Evolutionary conservation across 2,113 vertebrate genomes (phyloP), one percentile per base, ranked within the genome.

Genomic region (Tupaia chinensis): DNA sequence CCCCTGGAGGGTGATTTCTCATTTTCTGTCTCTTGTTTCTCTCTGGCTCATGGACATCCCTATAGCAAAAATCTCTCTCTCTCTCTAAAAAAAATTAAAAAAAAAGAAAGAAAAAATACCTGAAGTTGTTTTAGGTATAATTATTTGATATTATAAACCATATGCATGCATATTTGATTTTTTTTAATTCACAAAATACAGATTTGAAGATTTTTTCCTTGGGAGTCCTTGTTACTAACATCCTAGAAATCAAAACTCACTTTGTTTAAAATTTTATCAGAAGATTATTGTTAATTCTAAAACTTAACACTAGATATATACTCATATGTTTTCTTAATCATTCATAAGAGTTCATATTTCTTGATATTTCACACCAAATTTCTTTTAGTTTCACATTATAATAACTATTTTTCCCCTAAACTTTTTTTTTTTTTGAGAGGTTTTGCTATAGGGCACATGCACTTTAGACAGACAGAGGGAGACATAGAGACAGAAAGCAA

Each of bases 141-240:
- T 53, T 86, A 69, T 89, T 81, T 94, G 72, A 12, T 27, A 88
- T 95, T 86, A 20, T 68, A 82, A 93, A 88, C 3, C 81, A 13
- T 79, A 16, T 76, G 5, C 3, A 56, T 89, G 3, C 25, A 79
- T 91, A 81, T 66, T 86, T 65, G 13, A 60, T 90, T 32, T 70
- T 93, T 58, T 65, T 11, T 4, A 70, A 53, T 91, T 89, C 16
- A 82, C 78, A 86, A 96, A 81, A 73, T 69, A 69, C 19, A 54
- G 12, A 88, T 85, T 34, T 85, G 74, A 91, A 77, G 6, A 87
- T 66, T 93, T 91, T 92, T 91, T 20, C 54, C 87, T 85, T 60
- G 9, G 13, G 85, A 5, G 1, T 53, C 22, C 27, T 85, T 84
- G 14, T 66, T 91, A 72, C 72, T 73, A 89, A 92, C 16, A 4